A percentile compares a stretch with the other conserved stretches of the same genome.
Conservation (phyloP, 2,797 vertebrate genomes). For the Sebastes itinus region DNA sequence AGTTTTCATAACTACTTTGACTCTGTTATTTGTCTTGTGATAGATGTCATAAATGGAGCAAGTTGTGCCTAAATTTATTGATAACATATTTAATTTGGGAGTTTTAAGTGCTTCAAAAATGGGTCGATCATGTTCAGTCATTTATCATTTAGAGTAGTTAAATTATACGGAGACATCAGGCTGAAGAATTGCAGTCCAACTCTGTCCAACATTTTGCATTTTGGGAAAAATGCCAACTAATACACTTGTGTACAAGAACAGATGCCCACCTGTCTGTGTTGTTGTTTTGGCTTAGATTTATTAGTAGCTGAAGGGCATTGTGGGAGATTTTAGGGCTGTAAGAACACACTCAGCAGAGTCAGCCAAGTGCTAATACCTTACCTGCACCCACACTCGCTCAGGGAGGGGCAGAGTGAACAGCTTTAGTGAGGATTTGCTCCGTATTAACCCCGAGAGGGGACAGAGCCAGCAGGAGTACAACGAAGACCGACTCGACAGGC, state of each 20-base stretch:
- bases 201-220: background rate
- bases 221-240: background rate
- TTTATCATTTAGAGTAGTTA: too few relatives aligned
- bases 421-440: conserved; percentile 71
- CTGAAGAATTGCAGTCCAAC: too few relatives aligned
- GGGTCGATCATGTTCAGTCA: too few relatives aligned
- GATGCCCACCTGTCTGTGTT: conserved; percentile 12
- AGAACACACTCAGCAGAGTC: conserved; percentile 40
- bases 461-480: conserved; percentile 26
- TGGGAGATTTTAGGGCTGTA: conserved; percentile 43
- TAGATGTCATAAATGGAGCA: background rate
- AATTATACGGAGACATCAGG: background rate
- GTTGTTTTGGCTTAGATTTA: conserved; percentile 33
- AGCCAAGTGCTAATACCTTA: conserved; percentile 65
- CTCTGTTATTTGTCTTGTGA: background rate
- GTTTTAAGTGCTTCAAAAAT: background rate
- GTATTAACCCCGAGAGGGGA: conserved; percentile 56
- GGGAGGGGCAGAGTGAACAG: conserved; percentile 21
- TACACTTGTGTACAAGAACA: background rate
- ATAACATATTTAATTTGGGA: background rate
- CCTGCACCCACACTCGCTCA: background rate
- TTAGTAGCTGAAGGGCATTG: conserved; percentile 53
- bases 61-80: background rate
- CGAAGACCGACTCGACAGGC: background rate
- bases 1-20: conserved; percentile 27